These are phyloP conservation scores for Lindbergichthys nudifrons DNA, from an alignment of 2,797 vertebrate species.

Conservation along the genomic window DNA sequence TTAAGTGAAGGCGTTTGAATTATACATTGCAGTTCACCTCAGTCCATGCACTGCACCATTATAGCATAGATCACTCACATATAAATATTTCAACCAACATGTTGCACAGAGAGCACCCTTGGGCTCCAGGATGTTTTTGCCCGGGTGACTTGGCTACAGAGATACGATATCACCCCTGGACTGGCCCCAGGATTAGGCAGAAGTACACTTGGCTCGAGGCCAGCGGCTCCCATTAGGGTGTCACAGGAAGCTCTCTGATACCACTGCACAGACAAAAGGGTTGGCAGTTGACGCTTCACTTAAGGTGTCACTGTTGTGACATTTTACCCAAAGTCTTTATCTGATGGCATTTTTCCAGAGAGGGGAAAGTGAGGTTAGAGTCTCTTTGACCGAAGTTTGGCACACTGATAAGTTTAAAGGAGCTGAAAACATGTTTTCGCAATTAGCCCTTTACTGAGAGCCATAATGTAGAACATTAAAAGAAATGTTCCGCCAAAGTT, in stretches of 20 bases:
- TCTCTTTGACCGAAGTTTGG: conserved; percentile 10
- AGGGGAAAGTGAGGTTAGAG: conserved; percentile 32
- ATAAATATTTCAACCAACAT: conserved; percentile 23
- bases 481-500: not conserved
- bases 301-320: conserved; percentile 54
- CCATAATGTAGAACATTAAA: not conserved
- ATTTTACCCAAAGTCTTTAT: conserved; percentile 42
- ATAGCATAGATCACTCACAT: not conserved
- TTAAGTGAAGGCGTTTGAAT: conserved; percentile 24
- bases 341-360: conserved; percentile 34
- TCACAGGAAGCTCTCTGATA: conserved; percentile 61
- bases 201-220: conserved; percentile 22
- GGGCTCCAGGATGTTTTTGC: conserved; percentile 4
- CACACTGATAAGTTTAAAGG: conserved; percentile 7
- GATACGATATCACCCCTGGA: conserved; percentile 49
- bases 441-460: not conserved
- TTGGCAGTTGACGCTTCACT: conserved; percentile 44
- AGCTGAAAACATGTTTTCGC: not conserved
- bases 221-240: conserved; percentile 34
- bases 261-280: conserved; percentile 55
- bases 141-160: not conserved
- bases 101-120: conserved; percentile 5
- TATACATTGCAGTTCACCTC: conserved; percentile 15
- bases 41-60: not conserved
- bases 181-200: conserved; percentile 21